Evolutionary conservation across 23 tunicate genomes (phyloP).

Genomic region (Ascidia mentula): DNA sequence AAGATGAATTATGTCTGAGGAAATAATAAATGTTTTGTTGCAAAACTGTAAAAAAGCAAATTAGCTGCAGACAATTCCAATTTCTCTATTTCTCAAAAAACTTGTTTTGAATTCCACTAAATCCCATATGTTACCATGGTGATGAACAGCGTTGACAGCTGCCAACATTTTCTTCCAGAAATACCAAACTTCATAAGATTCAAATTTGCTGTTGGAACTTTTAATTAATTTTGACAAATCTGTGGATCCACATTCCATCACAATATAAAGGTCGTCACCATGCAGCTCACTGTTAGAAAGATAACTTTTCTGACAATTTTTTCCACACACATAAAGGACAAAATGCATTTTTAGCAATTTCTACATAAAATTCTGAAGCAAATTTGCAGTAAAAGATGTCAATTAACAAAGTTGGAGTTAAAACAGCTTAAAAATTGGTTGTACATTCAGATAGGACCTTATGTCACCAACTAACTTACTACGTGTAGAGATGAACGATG

Average conservation of each 20-base stretch:
- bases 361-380: background rate
- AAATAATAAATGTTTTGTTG: background rate
- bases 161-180: conserved; percentile 79
- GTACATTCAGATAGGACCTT: too few relatives aligned
- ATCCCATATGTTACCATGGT: conserved; percentile 49
- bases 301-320: too few relatives aligned
- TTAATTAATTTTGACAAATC: conserved; percentile 58
- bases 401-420: background rate
- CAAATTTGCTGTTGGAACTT: conserved; percentile 27
- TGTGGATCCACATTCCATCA: conserved; percentile 81
- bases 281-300: conserved; percentile 25
- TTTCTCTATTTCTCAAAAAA: background rate
- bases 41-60: background rate
- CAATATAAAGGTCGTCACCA: conserved; percentile 27
- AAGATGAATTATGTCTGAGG: conserved; percentile 64
- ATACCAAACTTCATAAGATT: conserved; percentile 45
- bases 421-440: too few relatives aligned
- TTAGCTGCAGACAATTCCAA: background rate
- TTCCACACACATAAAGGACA: too few relatives aligned
- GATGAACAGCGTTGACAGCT: conserved; percentile 68
- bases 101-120: background rate
- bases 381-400: background rate
- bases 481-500: conserved; percentile 63
- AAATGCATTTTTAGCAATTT: background rate
- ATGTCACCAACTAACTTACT: conserved; percentile 31